A percentile compares a stretch with the other conserved stretches of the same genome.
These are phyloP conservation scores for Tapirus indicus DNA, from an alignment of 2,797 vertebrate species.

Conservation along the genomic window DNA sequence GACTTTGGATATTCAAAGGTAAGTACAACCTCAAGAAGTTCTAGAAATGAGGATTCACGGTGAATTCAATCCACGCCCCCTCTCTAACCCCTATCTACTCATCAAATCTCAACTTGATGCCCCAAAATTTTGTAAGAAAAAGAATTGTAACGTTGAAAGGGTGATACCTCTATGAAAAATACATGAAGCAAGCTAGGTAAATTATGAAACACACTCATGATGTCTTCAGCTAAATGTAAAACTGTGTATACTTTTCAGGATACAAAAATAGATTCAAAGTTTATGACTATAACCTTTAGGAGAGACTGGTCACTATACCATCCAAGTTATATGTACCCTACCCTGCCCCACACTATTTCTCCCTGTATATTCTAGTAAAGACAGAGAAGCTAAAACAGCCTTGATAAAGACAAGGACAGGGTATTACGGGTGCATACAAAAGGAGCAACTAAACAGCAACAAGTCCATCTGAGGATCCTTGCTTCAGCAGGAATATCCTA, in stretches of 20 bases:
- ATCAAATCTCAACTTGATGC: slow-evolving; percentile 16
- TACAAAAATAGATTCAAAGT: background rate
- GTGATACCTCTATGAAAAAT: background rate
- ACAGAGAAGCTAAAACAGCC: background rate
- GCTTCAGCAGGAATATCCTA: background rate
- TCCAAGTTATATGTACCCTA: background rate
- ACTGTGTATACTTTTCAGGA: background rate
- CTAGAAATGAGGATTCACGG: background rate
- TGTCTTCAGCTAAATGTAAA: slow-evolving; percentile 16
- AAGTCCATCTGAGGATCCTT: background rate
- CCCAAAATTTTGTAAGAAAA: background rate
- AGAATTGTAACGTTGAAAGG: background rate
- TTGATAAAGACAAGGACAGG: background rate
- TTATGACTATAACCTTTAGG: background rate
- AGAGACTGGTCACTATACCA: background rate
- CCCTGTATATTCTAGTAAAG: background rate
- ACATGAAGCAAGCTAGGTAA: background rate
- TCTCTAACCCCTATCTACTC: background rate
- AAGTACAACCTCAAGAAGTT: background rate
- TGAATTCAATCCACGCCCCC: background rate
- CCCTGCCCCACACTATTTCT: background rate
- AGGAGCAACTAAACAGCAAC: background rate
- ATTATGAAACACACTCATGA: background rate
- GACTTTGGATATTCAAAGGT: background rate
- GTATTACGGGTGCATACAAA: accelerated